A percentile compares a stretch with the other conserved stretches of the same genome.
Evolutionary conservation across 2,797 vertebrate genomes (phyloP).

Genomic region (Podarcis siculus): DNA sequence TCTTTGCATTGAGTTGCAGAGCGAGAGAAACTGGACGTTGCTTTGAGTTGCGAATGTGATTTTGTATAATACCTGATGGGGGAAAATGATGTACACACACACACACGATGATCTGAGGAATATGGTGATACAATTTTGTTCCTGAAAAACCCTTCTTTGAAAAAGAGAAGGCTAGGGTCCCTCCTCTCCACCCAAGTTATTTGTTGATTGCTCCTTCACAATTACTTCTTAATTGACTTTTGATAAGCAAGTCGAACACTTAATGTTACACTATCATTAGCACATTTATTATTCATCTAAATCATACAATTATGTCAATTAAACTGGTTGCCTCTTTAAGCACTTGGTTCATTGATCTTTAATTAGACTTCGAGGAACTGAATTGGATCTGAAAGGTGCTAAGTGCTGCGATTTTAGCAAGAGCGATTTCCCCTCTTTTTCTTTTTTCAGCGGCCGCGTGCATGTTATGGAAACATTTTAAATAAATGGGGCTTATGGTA

Average conservation of each 20-base stretch:
- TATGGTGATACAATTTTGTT: slow-evolving; percentile 32
- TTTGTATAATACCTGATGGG: not conserved
- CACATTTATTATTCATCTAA: slow-evolving; percentile 74
- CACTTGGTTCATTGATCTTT: slow-evolving; percentile 76
- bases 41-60: not conserved
- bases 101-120: not conserved
- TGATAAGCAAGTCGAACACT: slow-evolving; percentile 75
- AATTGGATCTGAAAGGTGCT: slow-evolving; percentile 64
- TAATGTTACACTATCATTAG: slow-evolving; percentile 76
- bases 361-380: slow-evolving; percentile 69
- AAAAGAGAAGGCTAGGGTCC: slow-evolving; percentile 45
- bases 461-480: slow-evolving; percentile 31
- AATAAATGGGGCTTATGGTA: not conserved
- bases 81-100: not conserved
- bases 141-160: slow-evolving; percentile 43
- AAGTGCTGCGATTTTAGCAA: slow-evolving; percentile 48
- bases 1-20: not conserved
- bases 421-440: slow-evolving; percentile 22
- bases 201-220: slow-evolving; percentile 67
- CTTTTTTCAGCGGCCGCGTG: not conserved
- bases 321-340: slow-evolving; percentile 70
- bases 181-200: slow-evolving; percentile 34
- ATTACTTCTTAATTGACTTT: slow-evolving; percentile 77
- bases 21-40: not conserved
- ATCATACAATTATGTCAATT: slow-evolving; percentile 76